A percentile compares a stretch with the other conserved stretches of the same genome.
phyloP scores from a whole-genome alignment of 2,888 invertebrate species.

The Perizoma flavofasciatum region DNA sequence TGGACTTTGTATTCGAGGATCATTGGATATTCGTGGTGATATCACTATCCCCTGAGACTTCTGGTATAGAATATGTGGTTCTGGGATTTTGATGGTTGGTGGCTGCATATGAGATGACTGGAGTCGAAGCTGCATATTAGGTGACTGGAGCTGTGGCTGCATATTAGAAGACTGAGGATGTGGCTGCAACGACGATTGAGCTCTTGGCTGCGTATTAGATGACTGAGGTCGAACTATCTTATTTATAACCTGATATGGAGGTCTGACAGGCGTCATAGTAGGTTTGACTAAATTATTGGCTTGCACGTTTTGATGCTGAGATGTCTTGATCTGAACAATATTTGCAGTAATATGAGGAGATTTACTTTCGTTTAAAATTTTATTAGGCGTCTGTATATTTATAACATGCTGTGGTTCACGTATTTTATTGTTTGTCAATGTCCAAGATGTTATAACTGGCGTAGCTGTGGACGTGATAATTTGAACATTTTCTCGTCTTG shows the following conservation, averaged over 20 bases:
- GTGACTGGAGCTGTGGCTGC: constrained; percentile 15
- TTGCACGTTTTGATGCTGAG: constrained; percentile 58
- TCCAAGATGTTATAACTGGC: constrained; percentile 85
- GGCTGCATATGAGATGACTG: constrained; percentile 82
- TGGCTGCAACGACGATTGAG: constrained; percentile 47
- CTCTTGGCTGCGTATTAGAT: constrained; percentile 73
- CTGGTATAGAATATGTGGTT: constrained; percentile 76
- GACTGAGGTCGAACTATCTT: constrained; percentile 67
- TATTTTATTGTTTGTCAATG: constrained; percentile 75
- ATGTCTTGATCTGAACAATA: constrained; percentile 73
- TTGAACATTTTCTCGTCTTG: constrained; percentile 63
- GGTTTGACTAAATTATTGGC: constrained; percentile 62
- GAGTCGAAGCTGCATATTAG: constrained; percentile 45
- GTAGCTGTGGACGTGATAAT: constrained; percentile 72
- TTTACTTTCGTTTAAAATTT: constrained; percentile 66
- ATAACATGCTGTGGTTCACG: constrained; percentile 65
- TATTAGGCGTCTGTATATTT: constrained; percentile 57
- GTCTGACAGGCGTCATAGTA: constrained; percentile 61
- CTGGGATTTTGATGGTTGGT: constrained; percentile 87
- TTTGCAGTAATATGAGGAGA: constrained; percentile 68
- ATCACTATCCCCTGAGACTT: constrained; percentile 75
- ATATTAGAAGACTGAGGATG: constrained; percentile 63
- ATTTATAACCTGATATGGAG: constrained; percentile 76
- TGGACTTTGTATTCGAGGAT: constrained; percentile 72
- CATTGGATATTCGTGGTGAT: constrained; percentile 71